These are phyloP conservation scores for Propithecus coquereli DNA, from an alignment of 2,113 vertebrate species.

Conservation along the genomic window DNA sequence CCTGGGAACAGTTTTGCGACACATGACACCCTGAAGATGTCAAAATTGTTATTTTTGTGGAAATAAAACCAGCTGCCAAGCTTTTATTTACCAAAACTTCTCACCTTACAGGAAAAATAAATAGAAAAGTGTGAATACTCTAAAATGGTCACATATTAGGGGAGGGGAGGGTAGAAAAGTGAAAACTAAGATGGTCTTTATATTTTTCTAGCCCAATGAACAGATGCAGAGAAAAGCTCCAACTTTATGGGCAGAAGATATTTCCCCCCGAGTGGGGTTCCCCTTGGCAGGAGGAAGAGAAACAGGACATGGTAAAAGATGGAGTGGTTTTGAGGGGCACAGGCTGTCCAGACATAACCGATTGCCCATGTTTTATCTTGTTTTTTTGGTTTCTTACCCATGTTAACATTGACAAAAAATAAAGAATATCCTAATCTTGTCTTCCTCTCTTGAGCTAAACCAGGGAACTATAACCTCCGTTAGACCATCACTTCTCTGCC, in stretches of 20 bases:
- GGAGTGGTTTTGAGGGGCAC: not conserved
- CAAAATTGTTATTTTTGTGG: conserved; percentile 40
- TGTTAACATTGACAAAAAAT: not conserved
- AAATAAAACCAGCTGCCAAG: conserved; percentile 49
- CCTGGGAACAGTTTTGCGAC: conserved; percentile 21
- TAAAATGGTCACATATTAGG: not conserved
- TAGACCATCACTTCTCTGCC: not conserved
- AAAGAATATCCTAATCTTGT: not conserved
- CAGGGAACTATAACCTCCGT: not conserved
- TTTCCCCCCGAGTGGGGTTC: not conserved
- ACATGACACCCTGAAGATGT: conserved; percentile 40
- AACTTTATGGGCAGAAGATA: not conserved
- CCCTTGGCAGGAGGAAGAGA: not conserved
- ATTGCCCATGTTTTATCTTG: not conserved
- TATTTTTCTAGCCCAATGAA: not conserved
- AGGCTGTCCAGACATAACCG: not conserved
- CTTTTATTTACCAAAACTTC: conserved; percentile 57
- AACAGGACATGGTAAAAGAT: not conserved
- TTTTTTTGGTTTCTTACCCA: not conserved
- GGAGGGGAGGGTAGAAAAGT: not conserved
- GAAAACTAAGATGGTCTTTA: not conserved
- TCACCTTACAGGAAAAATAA: conserved; percentile 43
- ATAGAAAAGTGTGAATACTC: not conserved
- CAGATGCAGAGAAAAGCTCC: not conserved
- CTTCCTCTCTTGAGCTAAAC: not conserved